Percentiles rank a stretch among this genome's conserved stretches.
phyloP scores from a whole-genome alignment of 2,888 invertebrate species.

The Clunio marinus region DNA sequence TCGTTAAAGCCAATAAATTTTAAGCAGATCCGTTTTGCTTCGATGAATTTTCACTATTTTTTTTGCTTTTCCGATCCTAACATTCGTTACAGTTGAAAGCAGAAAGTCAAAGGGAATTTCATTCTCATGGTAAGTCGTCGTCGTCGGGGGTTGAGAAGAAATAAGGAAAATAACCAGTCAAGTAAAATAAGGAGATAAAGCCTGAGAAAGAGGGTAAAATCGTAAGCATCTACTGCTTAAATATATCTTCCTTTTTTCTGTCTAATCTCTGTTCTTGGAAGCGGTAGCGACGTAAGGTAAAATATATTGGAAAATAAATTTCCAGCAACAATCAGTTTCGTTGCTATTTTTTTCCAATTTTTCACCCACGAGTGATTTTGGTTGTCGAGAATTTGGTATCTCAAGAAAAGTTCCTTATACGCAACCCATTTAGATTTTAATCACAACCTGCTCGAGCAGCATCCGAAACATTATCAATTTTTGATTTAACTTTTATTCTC shows the following conservation, averaged over 20 bases:
- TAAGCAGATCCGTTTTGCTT: background rate
- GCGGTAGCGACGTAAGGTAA: background rate
- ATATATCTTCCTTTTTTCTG: constrained; percentile 12
- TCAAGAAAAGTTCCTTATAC: background rate
- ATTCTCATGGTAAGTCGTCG: background rate
- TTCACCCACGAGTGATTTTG: background rate
- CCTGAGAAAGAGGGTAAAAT: background rate
- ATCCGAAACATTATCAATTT: background rate
- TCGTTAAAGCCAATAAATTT: constrained; percentile 4
- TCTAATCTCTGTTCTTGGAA: background rate
- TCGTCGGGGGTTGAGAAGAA: background rate
- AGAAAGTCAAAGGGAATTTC: background rate
- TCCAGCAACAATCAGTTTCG: background rate
- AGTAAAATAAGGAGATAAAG: constrained; percentile 30
- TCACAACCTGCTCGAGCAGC: background rate
- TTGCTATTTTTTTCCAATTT: background rate
- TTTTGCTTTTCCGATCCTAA: too few relatives aligned
- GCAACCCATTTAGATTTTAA: background rate
- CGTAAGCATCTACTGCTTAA: background rate
- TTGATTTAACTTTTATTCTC: background rate
- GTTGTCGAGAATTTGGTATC: background rate
- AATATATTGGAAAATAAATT: background rate
- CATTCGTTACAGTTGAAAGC: background rate
- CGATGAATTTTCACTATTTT: background rate
- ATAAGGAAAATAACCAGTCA: constrained; percentile 31